Conservation (phyloP, 2,888 invertebrate species). For the Octodonta nipae region DNA sequence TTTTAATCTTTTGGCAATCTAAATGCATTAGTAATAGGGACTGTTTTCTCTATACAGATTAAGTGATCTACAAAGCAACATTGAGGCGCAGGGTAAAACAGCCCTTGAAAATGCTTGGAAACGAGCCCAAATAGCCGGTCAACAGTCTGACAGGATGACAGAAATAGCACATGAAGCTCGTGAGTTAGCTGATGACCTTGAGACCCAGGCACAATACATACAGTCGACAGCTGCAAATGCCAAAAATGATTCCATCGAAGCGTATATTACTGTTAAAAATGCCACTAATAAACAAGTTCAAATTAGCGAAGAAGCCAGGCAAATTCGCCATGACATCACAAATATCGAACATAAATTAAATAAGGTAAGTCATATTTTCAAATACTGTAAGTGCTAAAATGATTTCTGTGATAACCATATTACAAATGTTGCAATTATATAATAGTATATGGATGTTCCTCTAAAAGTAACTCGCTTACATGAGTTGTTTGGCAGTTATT, state of each 20-base stretch:
- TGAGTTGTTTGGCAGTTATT: too few species aligned
- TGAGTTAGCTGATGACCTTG: slow-evolving; percentile 62
- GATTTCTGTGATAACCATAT: too few species aligned
- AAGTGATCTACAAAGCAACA: slow-evolving; percentile 36
- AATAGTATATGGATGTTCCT: too few species aligned
- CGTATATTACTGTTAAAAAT: slow-evolving; percentile 67
- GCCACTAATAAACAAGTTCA: slow-evolving; percentile 27
- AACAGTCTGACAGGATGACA: slow-evolving; percentile 85
- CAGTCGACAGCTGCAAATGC: slow-evolving; percentile 66
- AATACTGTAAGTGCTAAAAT: too few species aligned
- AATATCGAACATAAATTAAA: slow-evolving; percentile 57
- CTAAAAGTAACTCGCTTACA: too few species aligned
- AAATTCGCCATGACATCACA: slow-evolving; percentile 51
- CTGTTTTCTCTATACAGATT: too few species aligned
- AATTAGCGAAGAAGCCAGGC: slow-evolving; percentile 51
- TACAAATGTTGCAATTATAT: too few species aligned
- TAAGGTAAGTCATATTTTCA: too few species aligned
- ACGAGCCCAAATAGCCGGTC: slow-evolving; percentile 66
- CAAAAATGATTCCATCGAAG: slow-evolving; percentile 67
- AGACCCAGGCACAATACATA: slow-evolving; percentile 65
- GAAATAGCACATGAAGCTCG: slow-evolving; percentile 81
- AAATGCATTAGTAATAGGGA: too few species aligned
- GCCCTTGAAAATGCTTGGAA: slow-evolving; percentile 69
- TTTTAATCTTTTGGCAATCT: too few species aligned
- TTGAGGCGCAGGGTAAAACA: slow-evolving; percentile 71